Evolutionary conservation across 92 coral and sea anemone genomes (phyloP).

Genomic region (Ricordea florida): DNA sequence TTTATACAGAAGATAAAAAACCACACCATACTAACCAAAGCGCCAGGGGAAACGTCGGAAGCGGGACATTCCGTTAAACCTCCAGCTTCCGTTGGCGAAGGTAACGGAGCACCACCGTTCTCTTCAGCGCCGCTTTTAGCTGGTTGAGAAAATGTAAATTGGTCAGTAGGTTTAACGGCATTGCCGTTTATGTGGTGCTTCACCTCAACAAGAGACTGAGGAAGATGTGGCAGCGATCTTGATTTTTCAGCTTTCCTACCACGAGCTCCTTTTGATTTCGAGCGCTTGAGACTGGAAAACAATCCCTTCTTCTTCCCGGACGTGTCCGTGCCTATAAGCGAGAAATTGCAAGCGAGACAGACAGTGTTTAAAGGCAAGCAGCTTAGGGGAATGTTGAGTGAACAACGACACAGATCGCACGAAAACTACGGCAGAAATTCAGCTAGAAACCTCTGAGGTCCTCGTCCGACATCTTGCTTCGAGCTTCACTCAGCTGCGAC

Average conservation of each 20-base stretch:
- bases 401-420: neutral
- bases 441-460: slow-evolving; percentile 85
- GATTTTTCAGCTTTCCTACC: slow-evolving; percentile 90
- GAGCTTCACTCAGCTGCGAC: slow-evolving; percentile 52
- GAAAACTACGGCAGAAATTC: slow-evolving; percentile 17
- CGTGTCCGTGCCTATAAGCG: slow-evolving; percentile 66
- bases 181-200: slow-evolving; percentile 61
- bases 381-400: neutral
- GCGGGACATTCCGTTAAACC: slow-evolving; percentile 81
- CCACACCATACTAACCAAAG: slow-evolving; percentile 72
- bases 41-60: slow-evolving; percentile 92
- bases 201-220: slow-evolving; percentile 51
- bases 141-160: slow-evolving; percentile 86
- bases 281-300: slow-evolving; percentile 85
- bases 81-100: slow-evolving; percentile 72
- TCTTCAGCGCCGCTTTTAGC: slow-evolving; percentile 87
- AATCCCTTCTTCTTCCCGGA: slow-evolving; percentile 83
- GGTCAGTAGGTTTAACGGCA: slow-evolving; percentile 68
- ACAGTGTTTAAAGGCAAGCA: neutral
- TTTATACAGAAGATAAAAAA: neutral
- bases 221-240: slow-evolving; percentile 93
- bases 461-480: slow-evolving; percentile 97
- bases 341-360: slow-evolving; percentile 53
- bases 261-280: slow-evolving; percentile 86
- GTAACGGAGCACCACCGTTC: slow-evolving; percentile 68